Conservation (phyloP, 1,140 invertebrate genomes). For the Trachymyrmex septentrionalis region DNA sequence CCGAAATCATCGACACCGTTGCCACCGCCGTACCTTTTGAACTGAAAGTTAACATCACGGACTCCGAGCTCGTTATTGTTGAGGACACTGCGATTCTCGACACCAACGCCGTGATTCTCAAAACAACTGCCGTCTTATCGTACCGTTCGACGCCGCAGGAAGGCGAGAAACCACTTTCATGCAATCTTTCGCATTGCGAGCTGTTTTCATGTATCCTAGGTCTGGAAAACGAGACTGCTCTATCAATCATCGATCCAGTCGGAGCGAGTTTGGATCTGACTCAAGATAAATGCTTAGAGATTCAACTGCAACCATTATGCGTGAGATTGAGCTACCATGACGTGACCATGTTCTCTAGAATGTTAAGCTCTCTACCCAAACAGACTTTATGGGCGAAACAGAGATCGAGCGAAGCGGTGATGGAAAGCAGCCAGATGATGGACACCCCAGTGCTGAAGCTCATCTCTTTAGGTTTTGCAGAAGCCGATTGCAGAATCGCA, state of each 20-base stretch:
- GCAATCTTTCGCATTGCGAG: conserved; percentile 96
- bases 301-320: conserved; percentile 89
- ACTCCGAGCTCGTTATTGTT: conserved; percentile 97
- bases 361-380: conserved; percentile 94
- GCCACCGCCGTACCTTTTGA: conserved; percentile 89
- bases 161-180: conserved; percentile 92
- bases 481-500: conserved; percentile 90
- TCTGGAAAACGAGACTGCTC: conserved; percentile 96
- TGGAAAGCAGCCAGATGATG: conserved; percentile 78
- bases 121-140: conserved; percentile 95
- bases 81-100: conserved; percentile 96
- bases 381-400: conserved; percentile 90
- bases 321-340: conserved; percentile 97
- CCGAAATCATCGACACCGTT: conserved; percentile 28
- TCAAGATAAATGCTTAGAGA: conserved; percentile 81
- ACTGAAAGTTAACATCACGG: conserved; percentile 97
- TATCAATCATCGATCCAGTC: conserved; percentile 98
- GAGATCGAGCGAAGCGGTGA: conserved; percentile 72
- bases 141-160: conserved; percentile 90
- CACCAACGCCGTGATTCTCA: conserved; percentile 97
- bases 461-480: conserved; percentile 90
- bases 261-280: conserved; percentile 92
- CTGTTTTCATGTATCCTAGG: conserved; percentile 97
- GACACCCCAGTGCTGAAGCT: conserved; percentile 87
- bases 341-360: conserved; percentile 95